Evolutionary conservation across 2,113 vertebrate genomes (phyloP), one percentile per base, ranked within the genome.

Genomic region (Charina bottae): DNA sequence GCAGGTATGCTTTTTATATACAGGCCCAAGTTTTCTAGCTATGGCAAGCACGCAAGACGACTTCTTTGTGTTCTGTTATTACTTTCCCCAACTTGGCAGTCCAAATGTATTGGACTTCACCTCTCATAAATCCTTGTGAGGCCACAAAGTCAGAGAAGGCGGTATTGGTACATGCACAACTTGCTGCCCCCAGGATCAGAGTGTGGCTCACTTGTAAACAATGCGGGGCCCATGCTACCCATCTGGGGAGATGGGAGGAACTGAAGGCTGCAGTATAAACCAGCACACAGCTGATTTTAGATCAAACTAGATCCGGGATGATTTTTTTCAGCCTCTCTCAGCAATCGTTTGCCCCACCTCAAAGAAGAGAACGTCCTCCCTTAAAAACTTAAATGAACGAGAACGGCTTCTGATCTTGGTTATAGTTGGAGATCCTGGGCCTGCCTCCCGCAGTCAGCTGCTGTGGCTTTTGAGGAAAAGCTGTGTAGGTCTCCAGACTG

Each of bases 271-370:
- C 19, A 28, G 6, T 58, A 17, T 0, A 0, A 0, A 0, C 56
- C 0, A 49, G 58, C 26, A 21, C 7, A 19, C 2, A 54, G 58
- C 2, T 64, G 90, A 15, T 55, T 42, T 42, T 86, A 33, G 24
- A 8, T 7, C 46, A 37, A 91, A 87, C 49, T 56, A 92, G 90
- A 93, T 89, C 90, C 8, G 17, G 0, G 15, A 89, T 92, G 60
- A 89, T 33, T 13, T 85, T 49, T 93, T 92, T 93, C 92, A 4
- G 11, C n/a, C 87, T 91, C 91, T 42, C 91, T 49, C 64, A 0
- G 3, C 1, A 42, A 33, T 87, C 90, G 84, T 93, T 23, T 11
- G 91, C 94, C 95, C 94, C 95, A 28, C 94, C 95, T 96, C 4
- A 15, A 92, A 95, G 86, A 78, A 90, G 37, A 87, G 54, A 33